Evolutionary conservation across 64 coral and sea anemone species (phyloP).

Genomic region (Exaiptasia diaphana): DNA sequence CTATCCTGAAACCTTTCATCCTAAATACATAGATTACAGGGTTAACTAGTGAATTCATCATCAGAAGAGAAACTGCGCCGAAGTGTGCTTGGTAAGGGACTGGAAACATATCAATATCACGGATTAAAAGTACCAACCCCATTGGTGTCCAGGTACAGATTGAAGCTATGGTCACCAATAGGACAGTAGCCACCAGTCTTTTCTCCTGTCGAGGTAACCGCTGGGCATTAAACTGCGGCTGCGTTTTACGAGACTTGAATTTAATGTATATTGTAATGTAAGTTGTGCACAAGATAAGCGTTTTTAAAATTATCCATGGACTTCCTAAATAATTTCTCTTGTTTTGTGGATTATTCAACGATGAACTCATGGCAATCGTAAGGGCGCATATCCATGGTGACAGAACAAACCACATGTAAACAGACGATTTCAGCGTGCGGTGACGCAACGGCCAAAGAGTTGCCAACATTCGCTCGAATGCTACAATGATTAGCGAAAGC

Average conservation of each 20-base stretch:
- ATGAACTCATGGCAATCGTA: background rate
- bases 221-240: background rate
- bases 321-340: background rate
- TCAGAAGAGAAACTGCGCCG: background rate
- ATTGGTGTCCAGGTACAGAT: conserved; percentile 1
- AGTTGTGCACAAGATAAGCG: background rate
- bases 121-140: background rate
- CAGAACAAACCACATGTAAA: background rate
- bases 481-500: background rate
- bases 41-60: background rate
- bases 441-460: background rate
- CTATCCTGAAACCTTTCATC: background rate
- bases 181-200: background rate
- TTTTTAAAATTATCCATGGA: background rate
- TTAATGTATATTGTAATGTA: background rate
- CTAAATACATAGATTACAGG: background rate
- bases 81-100: background rate
- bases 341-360: background rate
- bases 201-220: background rate
- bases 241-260: background rate
- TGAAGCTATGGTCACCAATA: background rate
- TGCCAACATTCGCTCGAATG: background rate
- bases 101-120: background rate
- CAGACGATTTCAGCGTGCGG: background rate
- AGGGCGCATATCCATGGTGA: background rate